Evolutionary conservation across 2,888 invertebrate species (phyloP), one percentile per base, ranked within the genome.

Genomic region (Drosophila anomalipes): DNA sequence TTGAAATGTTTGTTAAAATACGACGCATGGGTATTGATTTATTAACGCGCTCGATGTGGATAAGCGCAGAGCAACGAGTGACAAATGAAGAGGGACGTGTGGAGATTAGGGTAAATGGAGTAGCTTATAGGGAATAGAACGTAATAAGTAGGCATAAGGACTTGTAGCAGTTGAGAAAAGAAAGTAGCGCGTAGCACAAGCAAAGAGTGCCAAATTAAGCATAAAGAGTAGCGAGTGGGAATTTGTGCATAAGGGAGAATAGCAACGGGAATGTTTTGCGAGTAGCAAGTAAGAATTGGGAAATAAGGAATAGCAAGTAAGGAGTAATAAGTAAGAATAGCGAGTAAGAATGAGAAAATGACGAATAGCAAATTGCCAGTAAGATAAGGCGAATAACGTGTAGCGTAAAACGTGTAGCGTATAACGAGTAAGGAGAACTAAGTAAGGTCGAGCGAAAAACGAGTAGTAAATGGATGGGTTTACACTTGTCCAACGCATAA

Each of bases 11-110:
- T 82, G 82, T 79, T 81, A 84, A 79, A 86, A 81, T 79, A 81
- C 81, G 75, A 80, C 79, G 80, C 75, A 56, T 56, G 82, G 73
- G 83, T 87, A 87, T 87, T 87, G 87, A 87, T 87, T 88, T 87
- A 87, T 88, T 88, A 82, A 88, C 80, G 73, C 77, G 53, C 47
- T 73, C 33, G 14, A 53, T 44, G 51, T 59, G 59, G n/a, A 37
- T 33, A 66, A 56, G 56, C 41, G 41, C 37, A 32, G 54, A 75
- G 73, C 47, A 63, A 54, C 41, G 75, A 52, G 58, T 28, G 26
- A 41, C 26, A 16, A 53, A 47, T 54, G 22, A n/a, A 33, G 30
- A 28, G 37, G 10, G 54, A 26, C 53, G 16, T 35, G 26, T 26
- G 47, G 22, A 5, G 22, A n/a, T 47, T 47, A 47, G 16, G 26